Evolutionary conservation across 2,797 vertebrate species (phyloP).

Genomic region (Odontamblyopus rebecca): DNA sequence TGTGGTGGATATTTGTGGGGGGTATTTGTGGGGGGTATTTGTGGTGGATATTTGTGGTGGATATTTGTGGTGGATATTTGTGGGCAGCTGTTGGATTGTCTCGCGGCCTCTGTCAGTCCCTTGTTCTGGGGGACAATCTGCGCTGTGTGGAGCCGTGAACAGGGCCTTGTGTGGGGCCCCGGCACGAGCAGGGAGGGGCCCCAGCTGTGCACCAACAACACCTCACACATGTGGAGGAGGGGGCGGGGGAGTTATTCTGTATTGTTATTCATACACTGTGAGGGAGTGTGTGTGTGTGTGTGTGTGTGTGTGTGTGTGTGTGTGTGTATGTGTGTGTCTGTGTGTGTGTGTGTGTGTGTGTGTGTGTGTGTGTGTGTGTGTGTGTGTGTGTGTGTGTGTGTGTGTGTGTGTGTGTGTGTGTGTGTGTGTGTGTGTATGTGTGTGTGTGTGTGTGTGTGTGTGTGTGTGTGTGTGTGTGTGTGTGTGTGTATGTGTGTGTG

Average conservation of each 20-base stretch:
- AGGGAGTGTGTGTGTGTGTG: constrained; percentile 27
- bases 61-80: too few species aligned
- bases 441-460: constrained; percentile 43
- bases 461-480: constrained; percentile 38
- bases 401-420: constrained; percentile 34
- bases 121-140: constrained; percentile 81
- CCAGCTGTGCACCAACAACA: constrained; percentile 83
- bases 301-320: constrained; percentile 35
- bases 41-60: too few species aligned
- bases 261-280: constrained; percentile 75
- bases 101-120: constrained; percentile 70
- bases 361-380: constrained; percentile 50
- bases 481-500: background rate
- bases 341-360: constrained; percentile 53
- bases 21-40: too few species aligned
- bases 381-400: constrained; percentile 41
- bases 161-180: constrained; percentile 73
- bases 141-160: constrained; percentile 79
- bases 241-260: constrained; percentile 72
- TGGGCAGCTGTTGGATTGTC: constrained; percentile 82
- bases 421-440: constrained; percentile 34
- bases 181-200: constrained; percentile 58
- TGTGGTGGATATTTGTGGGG: too few species aligned
- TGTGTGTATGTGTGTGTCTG: constrained; percentile 41
- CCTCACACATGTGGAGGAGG: constrained; percentile 74